A percentile compares a stretch with the other conserved stretches of the same genome.
Evolutionary conservation across 2,797 vertebrate genomes (phyloP).

Genomic region (Acanthopagrus latus): DNA sequence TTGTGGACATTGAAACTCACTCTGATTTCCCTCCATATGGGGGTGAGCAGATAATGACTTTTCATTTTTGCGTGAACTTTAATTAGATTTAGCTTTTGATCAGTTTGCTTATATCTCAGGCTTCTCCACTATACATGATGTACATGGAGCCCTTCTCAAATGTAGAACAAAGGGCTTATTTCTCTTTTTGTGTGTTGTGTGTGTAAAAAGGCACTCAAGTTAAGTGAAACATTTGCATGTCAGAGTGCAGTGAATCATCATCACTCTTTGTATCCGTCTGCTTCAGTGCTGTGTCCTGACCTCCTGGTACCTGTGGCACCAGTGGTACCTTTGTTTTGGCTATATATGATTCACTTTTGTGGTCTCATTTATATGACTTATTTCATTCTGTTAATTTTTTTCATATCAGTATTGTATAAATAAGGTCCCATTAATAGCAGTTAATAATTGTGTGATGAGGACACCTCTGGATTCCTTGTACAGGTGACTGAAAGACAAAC

Average conservation of each 20-base stretch:
- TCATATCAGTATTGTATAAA: background rate
- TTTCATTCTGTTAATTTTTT: background rate
- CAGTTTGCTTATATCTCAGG: conserved; percentile 12
- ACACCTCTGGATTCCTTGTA: background rate
- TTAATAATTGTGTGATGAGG: background rate
- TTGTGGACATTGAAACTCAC: too few species aligned
- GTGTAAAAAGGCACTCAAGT: background rate
- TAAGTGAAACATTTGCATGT: conserved; percentile 9
- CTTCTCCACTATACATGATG: background rate
- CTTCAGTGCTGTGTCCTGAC: background rate
- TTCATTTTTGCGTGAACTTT: too few species aligned
- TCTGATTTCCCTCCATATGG: too few species aligned
- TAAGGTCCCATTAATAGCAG: too few species aligned
- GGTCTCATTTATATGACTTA: background rate
- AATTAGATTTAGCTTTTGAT: background rate
- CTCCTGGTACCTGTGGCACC: background rate
- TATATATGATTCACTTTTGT: background rate
- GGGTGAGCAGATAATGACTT: too few species aligned
- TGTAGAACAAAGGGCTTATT: conserved; percentile 17
- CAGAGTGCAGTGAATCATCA: background rate
- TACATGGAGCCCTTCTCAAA: too few species aligned
- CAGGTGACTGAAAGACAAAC: background rate
- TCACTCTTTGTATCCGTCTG: background rate
- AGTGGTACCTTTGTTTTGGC: background rate
- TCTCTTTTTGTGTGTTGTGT: background rate